Base-by-base conservation (phyloP, 2,797 vertebrate genomes). In the Parotocinclus haroldoi region DNA sequence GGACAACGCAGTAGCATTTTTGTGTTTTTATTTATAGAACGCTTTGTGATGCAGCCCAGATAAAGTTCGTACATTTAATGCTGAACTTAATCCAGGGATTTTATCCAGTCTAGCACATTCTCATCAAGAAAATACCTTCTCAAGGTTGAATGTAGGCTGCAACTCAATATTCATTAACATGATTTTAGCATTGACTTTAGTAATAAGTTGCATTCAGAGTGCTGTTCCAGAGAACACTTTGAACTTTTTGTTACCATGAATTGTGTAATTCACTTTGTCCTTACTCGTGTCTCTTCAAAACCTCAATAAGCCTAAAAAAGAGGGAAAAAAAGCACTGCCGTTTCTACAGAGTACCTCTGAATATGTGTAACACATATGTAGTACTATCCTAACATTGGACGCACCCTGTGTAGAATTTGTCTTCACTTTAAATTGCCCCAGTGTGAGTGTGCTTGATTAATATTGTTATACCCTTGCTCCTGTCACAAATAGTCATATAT, bases 81-180 rank as follows among this genome's bases (percentile, higher is more conserved):
- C 66, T 66, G 12, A 7, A 37, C 11, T 52, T 66, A 66, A 72
- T 72, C 70, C 63, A 37, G 17, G 51, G 56, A 66, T 60, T 71
- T 19, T 16, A 39, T 66, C 38, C n/a, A 56, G 58, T 57, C 58
- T 71, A 14, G 57, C 27, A 61, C 63, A 66, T 39, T 42, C 57
- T 66, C 57, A 60, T 72, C 58, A 66, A 51, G 45, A 56, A 51
- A 72, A 66, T 27, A 66, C 57, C 58, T 50, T 72, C 45, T 48
- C 63, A 72, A 66, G 70, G 63, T 72, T 45, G 61, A 38, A 58
- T 72, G 63, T 66, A 56, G 63, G 63, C 63, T 56, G 63, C 18
- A 44, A 12, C n/a, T 37, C 10, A 0, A 37, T 45, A 58, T 70
- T 58, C 39, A 63, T 63, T 38, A 51, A 62, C 58, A 40, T 7